phyloP scores from a whole-genome alignment of 2,113 vertebrate species.

The Alosa alosa region DNA sequence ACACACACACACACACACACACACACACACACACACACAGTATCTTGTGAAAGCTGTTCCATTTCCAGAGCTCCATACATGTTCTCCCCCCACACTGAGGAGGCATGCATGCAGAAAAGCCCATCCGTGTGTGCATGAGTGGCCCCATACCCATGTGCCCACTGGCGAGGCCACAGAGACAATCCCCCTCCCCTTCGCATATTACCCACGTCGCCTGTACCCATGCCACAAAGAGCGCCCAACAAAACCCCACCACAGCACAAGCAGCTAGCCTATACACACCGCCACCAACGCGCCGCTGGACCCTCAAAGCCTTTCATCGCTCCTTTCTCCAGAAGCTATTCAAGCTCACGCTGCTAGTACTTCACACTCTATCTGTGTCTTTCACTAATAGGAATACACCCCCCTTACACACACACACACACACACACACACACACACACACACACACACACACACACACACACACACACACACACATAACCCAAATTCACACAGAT shows the following conservation, averaged over 20 bases:
- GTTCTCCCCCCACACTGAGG: too few relatives aligned
- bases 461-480: background rate
- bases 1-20: background rate
- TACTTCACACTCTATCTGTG: too few relatives aligned
- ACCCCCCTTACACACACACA: background rate
- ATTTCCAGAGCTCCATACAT: conserved; percentile 8
- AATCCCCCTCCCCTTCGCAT: background rate
- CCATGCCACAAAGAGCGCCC: background rate
- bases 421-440: too few relatives aligned
- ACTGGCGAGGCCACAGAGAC: background rate
- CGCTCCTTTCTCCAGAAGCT: background rate
- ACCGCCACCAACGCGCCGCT: background rate
- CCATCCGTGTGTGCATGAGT: conserved; percentile 38
- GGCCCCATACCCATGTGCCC: conserved; percentile 1
- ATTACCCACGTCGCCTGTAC: background rate
- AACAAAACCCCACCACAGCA: background rate
- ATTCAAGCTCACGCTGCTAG: background rate
- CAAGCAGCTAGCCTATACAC: background rate
- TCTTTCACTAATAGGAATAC: background rate
- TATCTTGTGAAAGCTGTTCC: too few relatives aligned
- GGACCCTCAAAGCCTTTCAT: background rate
- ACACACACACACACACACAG: background rate
- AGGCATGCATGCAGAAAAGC: conserved; percentile 17
- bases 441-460: background rate
- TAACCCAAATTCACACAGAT: too few relatives aligned